Evolutionary conservation across 2,113 vertebrate species (phyloP).

Genomic region (Oxyruncus cristatus): DNA sequence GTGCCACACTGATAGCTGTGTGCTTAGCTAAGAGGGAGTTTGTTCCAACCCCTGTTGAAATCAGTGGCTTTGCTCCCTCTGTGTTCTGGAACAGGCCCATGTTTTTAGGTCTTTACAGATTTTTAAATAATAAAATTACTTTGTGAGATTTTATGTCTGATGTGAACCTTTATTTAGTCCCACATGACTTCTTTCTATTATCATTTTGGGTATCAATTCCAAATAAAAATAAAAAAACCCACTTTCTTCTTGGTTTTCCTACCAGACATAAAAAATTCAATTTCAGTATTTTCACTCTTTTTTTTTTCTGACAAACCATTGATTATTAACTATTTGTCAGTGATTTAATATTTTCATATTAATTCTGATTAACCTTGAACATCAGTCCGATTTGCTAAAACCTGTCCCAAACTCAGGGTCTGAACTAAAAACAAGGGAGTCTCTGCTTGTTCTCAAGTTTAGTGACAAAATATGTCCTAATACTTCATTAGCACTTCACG

Average conservation of each 20-base stretch:
- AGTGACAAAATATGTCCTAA: background rate
- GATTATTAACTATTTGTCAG: background rate
- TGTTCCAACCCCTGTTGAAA: conserved; percentile 21
- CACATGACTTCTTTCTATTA: background rate
- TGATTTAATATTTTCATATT: background rate
- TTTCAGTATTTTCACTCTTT: background rate
- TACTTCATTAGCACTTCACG: background rate
- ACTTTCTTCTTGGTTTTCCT: background rate
- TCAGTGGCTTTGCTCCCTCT: background rate
- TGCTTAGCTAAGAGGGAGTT: conserved; percentile 12
- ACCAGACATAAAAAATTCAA: background rate
- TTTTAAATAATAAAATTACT: background rate
- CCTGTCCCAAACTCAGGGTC: background rate
- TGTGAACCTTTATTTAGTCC: background rate
- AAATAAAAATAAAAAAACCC: too few relatives aligned
- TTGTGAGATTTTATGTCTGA: background rate
- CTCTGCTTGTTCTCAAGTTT: background rate
- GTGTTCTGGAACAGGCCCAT: background rate
- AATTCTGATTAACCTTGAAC: background rate
- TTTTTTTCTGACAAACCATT: background rate
- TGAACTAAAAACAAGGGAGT: background rate
- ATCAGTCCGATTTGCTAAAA: background rate
- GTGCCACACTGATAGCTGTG: conserved; percentile 33
- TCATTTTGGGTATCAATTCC: background rate
- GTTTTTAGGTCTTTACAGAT: background rate